Conservation (phyloP, 2,113 vertebrate species). For the Recurvirostra avosetta region DNA sequence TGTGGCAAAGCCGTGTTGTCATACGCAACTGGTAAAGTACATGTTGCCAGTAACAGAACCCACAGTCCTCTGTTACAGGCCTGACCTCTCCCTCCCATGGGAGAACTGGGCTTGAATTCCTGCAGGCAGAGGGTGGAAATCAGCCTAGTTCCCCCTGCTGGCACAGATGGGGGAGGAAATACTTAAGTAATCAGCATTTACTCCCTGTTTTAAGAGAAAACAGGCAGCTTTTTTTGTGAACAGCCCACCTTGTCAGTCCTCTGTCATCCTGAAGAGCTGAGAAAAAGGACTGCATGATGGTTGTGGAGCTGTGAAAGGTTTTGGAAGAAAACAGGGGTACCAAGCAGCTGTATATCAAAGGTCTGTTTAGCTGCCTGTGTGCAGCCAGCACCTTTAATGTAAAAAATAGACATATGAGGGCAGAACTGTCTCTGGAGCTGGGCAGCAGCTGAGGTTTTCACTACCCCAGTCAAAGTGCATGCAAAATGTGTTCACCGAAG, state of each 20-base stretch:
- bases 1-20: not conserved
- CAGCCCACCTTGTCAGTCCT: not conserved
- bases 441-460: not conserved
- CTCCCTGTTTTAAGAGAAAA: not conserved
- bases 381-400: not conserved
- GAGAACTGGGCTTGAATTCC: not conserved
- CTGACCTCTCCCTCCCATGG: not conserved
- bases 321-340: not conserved
- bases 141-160: not conserved
- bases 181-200: not conserved
- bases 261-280: not conserved
- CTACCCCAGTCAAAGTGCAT: not conserved
- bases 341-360: not conserved
- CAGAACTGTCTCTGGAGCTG: not conserved
- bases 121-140: not conserved
- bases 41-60: not conserved
- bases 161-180: not conserved
- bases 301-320: not conserved
- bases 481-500: not conserved
- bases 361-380: not conserved
- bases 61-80: not conserved
- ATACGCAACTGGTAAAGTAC: not conserved
- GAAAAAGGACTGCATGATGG: not conserved
- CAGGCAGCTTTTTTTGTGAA: not conserved
- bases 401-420: not conserved